These are phyloP conservation scores for Channallabes apus DNA, from an alignment of 2,797 vertebrate genomes.

Conservation along the genomic window DNA sequence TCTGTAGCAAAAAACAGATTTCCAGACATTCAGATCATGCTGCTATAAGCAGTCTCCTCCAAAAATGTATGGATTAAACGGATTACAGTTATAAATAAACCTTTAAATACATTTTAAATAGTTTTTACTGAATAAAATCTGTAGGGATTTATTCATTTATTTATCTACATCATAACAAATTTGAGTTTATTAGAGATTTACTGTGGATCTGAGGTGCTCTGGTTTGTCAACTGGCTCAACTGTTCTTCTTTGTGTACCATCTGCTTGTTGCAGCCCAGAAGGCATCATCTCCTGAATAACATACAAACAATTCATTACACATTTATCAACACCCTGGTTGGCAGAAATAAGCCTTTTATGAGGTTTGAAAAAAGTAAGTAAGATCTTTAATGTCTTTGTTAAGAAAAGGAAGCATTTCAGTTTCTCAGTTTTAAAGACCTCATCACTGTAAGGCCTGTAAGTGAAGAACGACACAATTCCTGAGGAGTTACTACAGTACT, in stretches of 20 bases:
- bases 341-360: background rate
- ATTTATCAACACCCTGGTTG: background rate
- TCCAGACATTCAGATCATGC: background rate
- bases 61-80: background rate
- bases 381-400: background rate
- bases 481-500: background rate
- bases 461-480: background rate
- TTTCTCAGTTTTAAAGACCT: background rate
- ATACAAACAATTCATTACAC: conserved; percentile 1
- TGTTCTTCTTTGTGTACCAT: conserved; percentile 69
- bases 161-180: background rate
- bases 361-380: background rate
- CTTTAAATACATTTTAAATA: background rate
- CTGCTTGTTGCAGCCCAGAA: conserved; percentile 47
- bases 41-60: background rate
- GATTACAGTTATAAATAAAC: background rate
- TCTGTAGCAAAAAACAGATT: conserved; percentile 68
- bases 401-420: background rate
- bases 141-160: background rate
- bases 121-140: background rate
- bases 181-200: conserved; percentile 69
- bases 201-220: conserved; percentile 75
- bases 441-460: background rate
- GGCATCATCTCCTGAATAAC: conserved; percentile 35
- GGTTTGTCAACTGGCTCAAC: conserved; percentile 81